Conservation (phyloP, 2,888 invertebrate genomes). For the Dimorphilus gyrociliatus region DNA sequence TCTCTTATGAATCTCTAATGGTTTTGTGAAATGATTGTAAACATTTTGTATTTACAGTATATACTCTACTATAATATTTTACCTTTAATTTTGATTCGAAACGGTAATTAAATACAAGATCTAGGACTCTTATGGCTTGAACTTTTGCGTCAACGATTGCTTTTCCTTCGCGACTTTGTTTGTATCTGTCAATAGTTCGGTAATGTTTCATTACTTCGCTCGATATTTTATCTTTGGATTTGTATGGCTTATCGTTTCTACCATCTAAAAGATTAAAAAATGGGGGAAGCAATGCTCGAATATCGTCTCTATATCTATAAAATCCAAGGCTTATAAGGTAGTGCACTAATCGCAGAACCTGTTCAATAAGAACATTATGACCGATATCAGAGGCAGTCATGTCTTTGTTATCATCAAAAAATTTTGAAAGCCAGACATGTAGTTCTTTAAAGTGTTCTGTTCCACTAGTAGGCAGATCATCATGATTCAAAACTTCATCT, state of each 20-base stretch:
- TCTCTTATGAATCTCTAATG: too few species aligned
- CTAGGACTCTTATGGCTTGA: slow-evolving; percentile 28
- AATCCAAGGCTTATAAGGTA: slow-evolving; percentile 30
- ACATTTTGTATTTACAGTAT: too few species aligned
- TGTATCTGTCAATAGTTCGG: slow-evolving; percentile 17
- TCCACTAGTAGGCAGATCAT: too few species aligned
- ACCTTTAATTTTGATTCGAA: slow-evolving; percentile 32
- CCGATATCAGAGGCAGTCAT: slow-evolving; percentile 33
- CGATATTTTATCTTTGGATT: too few species aligned
- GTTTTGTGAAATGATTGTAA: too few species aligned
- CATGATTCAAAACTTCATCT: too few species aligned
- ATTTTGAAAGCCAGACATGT: slow-evolving; percentile 25
- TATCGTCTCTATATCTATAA: slow-evolving; percentile 29
- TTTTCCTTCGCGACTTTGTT: slow-evolving; percentile 23
- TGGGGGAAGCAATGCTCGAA: slow-evolving; percentile 24
- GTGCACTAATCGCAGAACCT: slow-evolving; percentile 29
- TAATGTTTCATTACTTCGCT: slow-evolving; percentile 21
- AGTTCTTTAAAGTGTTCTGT: too few species aligned
- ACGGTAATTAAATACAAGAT: slow-evolving; percentile 32
- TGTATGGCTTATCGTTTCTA: slow-evolving; percentile 32
- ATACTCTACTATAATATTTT: too few species aligned
- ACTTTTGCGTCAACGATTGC: slow-evolving; percentile 31
- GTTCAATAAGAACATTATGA: slow-evolving; percentile 30
- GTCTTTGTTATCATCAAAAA: slow-evolving; percentile 27
- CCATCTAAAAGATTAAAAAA: slow-evolving; percentile 32